Percentiles rank a stretch among this genome's conserved stretches.
Evolutionary conservation across 2,113 vertebrate species (phyloP).

Genomic region (Crotalus viridis): DNA sequence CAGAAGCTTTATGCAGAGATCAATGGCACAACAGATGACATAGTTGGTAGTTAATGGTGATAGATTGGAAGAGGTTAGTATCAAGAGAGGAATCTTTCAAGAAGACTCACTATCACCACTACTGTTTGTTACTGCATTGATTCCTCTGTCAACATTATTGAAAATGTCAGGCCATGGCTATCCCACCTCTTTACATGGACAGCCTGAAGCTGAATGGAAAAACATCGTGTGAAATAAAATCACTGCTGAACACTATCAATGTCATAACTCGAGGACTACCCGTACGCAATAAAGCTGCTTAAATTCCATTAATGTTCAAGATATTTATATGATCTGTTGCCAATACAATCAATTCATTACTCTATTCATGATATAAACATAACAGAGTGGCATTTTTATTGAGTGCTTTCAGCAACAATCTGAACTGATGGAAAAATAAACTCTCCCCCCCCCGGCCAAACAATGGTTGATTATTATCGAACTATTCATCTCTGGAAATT

Average conservation of each 20-base stretch:
- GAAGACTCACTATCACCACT: background rate
- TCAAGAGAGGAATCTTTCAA: background rate
- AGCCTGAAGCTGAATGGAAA: background rate
- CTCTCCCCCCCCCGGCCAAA: rapidly evolving
- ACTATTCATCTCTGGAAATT: background rate
- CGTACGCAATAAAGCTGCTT: background rate
- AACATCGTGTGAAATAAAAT: background rate
- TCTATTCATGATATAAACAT: background rate
- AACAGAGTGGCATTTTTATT: background rate
- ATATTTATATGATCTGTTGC: background rate
- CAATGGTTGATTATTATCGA: background rate
- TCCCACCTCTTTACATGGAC: background rate
- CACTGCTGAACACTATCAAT: background rate
- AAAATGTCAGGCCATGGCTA: background rate
- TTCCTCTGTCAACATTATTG: background rate
- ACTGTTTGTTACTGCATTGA: background rate
- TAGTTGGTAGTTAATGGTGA: background rate
- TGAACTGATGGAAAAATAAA: background rate
- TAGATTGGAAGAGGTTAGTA: background rate
- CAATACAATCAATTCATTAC: background rate
- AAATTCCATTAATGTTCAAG: background rate
- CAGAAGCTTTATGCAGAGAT: background rate
- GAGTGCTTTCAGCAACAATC: background rate
- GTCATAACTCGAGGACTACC: background rate
- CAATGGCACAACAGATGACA: background rate